Conservation (phyloP, 2,113 vertebrate species). For the Mus musculus region GRCm39 chr14:94689501-94690000, state of each 20-base stretch:
- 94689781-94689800: neutral
- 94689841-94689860: neutral
- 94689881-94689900: neutral
- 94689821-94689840: neutral
- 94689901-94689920: neutral
- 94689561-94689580: conserved; percentile 9
- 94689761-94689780: neutral
- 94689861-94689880: neutral
- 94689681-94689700: neutral
- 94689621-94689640: neutral
- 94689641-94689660: neutral
- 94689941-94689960: neutral
- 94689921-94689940: neutral
- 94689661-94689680: neutral
- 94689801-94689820: neutral
- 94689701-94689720: neutral
- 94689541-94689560: neutral
- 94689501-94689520: conserved; percentile 28
- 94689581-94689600: conserved; percentile 12
- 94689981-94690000: neutral
- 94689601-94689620: neutral
- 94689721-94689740: neutral
- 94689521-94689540: neutral
- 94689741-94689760: neutral
- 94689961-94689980: neutral